Evolutionary conservation across 2,888 invertebrate genomes (phyloP).

Genomic region (Lumbricus terrestris): DNA sequence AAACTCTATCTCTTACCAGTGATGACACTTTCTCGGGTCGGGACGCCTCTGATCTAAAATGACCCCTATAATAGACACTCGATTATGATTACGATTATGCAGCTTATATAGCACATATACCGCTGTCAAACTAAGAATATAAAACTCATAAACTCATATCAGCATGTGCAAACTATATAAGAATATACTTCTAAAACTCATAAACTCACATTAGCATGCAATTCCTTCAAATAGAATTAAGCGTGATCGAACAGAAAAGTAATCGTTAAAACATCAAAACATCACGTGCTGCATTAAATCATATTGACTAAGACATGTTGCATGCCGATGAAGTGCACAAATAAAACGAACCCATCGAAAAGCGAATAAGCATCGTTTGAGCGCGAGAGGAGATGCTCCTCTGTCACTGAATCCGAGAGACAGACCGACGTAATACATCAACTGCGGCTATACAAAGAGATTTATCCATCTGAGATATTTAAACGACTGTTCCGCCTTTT

Average conservation of each 20-base stretch:
- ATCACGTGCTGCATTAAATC: neutral
- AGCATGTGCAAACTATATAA: too few species aligned
- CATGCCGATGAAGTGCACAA: neutral
- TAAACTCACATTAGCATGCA: neutral
- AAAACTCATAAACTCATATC: neutral
- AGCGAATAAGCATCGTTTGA: neutral
- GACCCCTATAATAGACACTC: too few species aligned
- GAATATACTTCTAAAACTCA: neutral
- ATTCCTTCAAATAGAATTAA: neutral
- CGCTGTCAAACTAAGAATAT: neutral
- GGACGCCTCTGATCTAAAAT: too few species aligned
- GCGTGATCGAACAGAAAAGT: neutral
- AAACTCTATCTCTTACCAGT: too few species aligned
- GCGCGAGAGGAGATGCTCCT: too few species aligned
- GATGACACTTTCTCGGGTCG: too few species aligned
- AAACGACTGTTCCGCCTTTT: too few species aligned
- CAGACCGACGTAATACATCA: neutral
- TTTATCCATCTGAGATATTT: neutral
- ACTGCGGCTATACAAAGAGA: neutral
- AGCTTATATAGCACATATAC: too few species aligned
- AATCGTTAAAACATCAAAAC: too few species aligned
- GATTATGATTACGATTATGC: too few species aligned
- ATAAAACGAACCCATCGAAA: neutral
- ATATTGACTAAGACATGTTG: neutral
- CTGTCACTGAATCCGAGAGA: neutral